Conservation (phyloP, 2,888 invertebrate species). For the Gonocerus acuteangulatus region DNA sequence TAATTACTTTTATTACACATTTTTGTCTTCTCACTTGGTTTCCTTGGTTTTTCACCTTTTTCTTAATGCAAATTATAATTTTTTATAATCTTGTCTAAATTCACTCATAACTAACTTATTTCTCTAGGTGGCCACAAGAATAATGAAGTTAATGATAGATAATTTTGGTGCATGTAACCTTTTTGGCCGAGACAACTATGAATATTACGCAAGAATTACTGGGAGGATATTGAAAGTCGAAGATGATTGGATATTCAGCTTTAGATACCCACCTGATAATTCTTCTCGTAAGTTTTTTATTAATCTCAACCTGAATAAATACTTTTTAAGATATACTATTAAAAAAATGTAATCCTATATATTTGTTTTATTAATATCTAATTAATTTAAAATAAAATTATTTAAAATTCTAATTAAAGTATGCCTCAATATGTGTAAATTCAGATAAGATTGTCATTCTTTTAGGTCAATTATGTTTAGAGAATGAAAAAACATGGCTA, state of each 20-base stretch:
- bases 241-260: slow-evolving; percentile 93
- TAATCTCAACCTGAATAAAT: background rate
- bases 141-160: slow-evolving; percentile 95
- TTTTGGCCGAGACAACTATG: slow-evolving; percentile 90
- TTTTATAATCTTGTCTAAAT: background rate
- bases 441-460: slow-evolving; percentile 30
- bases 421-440: too few relatives aligned
- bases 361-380: too few relatives aligned
- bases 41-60: too few relatives aligned
- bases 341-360: too few relatives aligned
- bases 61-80: too few relatives aligned
- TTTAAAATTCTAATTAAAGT: too few relatives aligned
- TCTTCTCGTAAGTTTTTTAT: slow-evolving; percentile 47
- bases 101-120: background rate
- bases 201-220: slow-evolving; percentile 90
- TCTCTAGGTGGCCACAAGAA: slow-evolving; percentile 78
- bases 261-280: slow-evolving; percentile 72
- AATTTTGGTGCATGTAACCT: slow-evolving; percentile 93
- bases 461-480: slow-evolving; percentile 74
- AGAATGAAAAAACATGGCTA: slow-evolving; percentile 83
- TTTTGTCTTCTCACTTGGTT: too few relatives aligned
- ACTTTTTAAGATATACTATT: background rate
- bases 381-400: too few relatives aligned
- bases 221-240: slow-evolving; percentile 85
- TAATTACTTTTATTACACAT: too few relatives aligned